These are phyloP conservation scores for Noctua pronuba DNA, from an alignment of 2,888 invertebrate genomes.

Conservation along the genomic window DNA sequence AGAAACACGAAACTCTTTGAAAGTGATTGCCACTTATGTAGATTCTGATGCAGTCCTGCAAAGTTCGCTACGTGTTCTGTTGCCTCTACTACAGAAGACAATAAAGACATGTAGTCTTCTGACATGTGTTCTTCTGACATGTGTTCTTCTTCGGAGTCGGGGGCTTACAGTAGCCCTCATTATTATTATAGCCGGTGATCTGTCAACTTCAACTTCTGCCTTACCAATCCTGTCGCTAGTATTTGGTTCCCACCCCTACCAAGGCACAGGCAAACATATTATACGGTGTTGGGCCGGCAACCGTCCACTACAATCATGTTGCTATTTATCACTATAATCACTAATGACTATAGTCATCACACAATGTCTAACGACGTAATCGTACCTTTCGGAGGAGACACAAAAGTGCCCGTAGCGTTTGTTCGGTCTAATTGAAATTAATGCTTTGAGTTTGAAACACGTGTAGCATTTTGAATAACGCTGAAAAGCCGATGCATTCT, in stretches of 20 bases:
- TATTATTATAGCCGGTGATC: not conserved
- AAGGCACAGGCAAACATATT: not conserved
- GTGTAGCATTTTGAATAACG: not conserved
- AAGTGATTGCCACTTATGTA: not conserved
- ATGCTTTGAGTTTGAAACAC: not conserved
- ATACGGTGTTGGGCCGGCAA: not conserved
- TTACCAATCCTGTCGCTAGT: too few relatives aligned
- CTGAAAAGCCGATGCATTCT: not conserved
- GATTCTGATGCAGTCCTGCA: not conserved
- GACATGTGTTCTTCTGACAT: too few relatives aligned
- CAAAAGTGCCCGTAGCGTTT: not conserved
- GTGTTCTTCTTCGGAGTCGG: not conserved
- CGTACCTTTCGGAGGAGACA: constrained; percentile 1
- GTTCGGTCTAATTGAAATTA: not conserved
- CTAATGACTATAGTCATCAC: constrained; percentile 6
- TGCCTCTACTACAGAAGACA: not conserved
- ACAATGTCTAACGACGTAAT: constrained; percentile 19
- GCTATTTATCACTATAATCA: not conserved
- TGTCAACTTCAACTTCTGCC: not conserved
- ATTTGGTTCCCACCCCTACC: not conserved
- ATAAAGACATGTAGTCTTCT: too few relatives aligned
- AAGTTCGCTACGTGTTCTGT: not conserved
- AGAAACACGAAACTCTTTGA: not conserved
- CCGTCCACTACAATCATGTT: not conserved
- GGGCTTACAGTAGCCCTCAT: not conserved